Evolutionary conservation across 2,888 invertebrate genomes (phyloP).

Genomic region (Drosophila helvetica): DNA sequence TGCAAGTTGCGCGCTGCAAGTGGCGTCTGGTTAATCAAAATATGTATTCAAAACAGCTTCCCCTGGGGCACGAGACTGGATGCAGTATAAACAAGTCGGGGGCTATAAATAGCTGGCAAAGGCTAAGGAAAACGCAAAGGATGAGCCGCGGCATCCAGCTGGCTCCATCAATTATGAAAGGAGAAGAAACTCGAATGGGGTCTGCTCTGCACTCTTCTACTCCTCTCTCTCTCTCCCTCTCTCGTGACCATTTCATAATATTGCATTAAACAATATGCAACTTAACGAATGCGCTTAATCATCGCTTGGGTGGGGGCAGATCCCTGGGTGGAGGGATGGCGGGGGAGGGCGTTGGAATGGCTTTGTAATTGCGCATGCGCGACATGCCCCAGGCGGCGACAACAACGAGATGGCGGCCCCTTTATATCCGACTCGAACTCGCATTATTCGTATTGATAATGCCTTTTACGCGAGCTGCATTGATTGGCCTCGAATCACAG

Average conservation of each 20-base stretch:
- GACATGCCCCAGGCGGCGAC: constrained; percentile 60
- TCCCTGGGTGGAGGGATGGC: neutral
- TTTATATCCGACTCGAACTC: constrained; percentile 44
- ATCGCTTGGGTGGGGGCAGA: constrained; percentile 30
- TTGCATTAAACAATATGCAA: constrained; percentile 59
- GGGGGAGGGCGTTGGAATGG: constrained; percentile 28
- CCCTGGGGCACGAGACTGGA: constrained; percentile 45
- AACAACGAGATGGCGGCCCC: constrained; percentile 51
- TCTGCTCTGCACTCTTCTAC: neutral
- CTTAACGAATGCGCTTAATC: constrained; percentile 70
- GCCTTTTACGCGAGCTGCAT: constrained; percentile 57
- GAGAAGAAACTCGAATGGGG: constrained; percentile 21
- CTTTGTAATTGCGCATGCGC: constrained; percentile 74
- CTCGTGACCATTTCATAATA: constrained; percentile 51
- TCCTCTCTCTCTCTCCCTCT: constrained; percentile 1
- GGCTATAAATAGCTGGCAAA: constrained; percentile 55
- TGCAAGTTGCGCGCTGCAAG: too few relatives aligned
- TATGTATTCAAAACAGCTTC: constrained; percentile 64
- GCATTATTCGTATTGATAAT: constrained; percentile 54
- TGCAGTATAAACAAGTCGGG: constrained; percentile 23
- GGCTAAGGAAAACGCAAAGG: constrained; percentile 43
- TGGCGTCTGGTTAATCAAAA: constrained; percentile 74
- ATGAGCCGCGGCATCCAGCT: constrained; percentile 32
- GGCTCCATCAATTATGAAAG: constrained; percentile 25
- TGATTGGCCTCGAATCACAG: constrained; percentile 56